Base-by-base conservation (phyloP, 2,113 vertebrate genomes). In the Sinocyclocheilus maitianheensis region DNA sequence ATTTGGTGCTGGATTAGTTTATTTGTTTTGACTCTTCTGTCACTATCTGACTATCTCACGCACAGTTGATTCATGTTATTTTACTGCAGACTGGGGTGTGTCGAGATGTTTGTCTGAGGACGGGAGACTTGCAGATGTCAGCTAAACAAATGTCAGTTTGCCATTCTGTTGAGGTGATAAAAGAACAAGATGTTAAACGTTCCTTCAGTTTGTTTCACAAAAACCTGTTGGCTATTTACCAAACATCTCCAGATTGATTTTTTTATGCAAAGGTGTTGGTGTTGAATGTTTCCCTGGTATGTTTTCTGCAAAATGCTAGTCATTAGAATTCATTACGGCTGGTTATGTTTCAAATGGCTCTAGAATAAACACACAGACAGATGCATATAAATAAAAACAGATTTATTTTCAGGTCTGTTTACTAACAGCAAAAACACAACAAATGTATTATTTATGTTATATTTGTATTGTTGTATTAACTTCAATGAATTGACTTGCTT, bases 1-100 rank as follows among this genome's bases (percentile, higher is more conserved):
- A 63, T 80, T 74, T 51, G 62, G 8, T 16, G 62, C 62, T 5
- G 63, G 40, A 82, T 82, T 51, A 8, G 43, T 67, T 82, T 67
- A 82, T 82, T 82, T 69, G 43, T 82, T 82, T 82, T 82, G 80
- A 67, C 80, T 82, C 62, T 24, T 69, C 62, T 48, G 62, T 69
- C 24, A 8, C 13, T 65, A 69, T 82, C 62, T 67, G 40, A 82
- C 26, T 26, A 26, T 26, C 26, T 26, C 62, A 67, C 79, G n/a
- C 71, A 6, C 2, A 18, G 40, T 26, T 22, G 79, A 48, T 81
- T 81, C 37, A 81, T 65, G n/a, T 26, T 30, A 62, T 46, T 81
- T 43, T 81, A 24, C 20, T 24, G 58, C 34, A 63, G 60, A 81
- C 37, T 63, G 55, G 78, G 58, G 37, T 48, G 60, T 81, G 79